Base-by-base conservation (phyloP, 2,797 vertebrate species). In the Oryzias dopingdopingensis region DNA sequence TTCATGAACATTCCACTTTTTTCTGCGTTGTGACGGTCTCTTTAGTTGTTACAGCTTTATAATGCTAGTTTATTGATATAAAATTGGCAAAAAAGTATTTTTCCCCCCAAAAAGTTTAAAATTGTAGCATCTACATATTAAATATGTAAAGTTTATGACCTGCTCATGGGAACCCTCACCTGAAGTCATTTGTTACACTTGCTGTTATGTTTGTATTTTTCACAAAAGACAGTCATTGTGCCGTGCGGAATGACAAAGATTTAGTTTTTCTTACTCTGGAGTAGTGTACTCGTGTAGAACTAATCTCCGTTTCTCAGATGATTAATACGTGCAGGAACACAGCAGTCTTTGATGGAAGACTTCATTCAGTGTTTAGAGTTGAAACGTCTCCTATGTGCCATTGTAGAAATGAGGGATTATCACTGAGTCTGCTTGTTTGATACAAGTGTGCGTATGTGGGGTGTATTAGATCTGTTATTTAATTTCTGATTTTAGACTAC, bases 241-340 rank as follows among this genome's bases (percentile, higher is more conserved):
- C 97, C 94, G 96, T 92, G 97, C 96, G 96, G 96, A 96, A 96
- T 94, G 96, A 96, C 93, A 89, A 93, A 93, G 92, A 74, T 69
- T 71, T 72, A 77, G 77, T 91, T 92, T 93, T 92, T 92, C 61
- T 93, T 90, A 37, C 3, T 37, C 32, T 37, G 32, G 91, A 93
- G 92, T 93, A 92, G 92, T 92, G 90, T 93, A 94, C 93, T 94
- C 91, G 84, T 93, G 90, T 95, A 94, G 92, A 92, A 94, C 93
- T 90, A 15, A 90, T 94, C 82, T 85, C 79, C 84, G 90, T 88
- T 88, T 92, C 89, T 93, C 89, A 88, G 52, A 90, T 87, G 85
- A 86, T 92, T 67, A 73, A 86, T 92, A 92, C 88, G 93, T 95
- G 94, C 94, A 94, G 94, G 95, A 93, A 92, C 94, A 95, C 87